Percentiles rank a stretch among this genome's conserved stretches.
These are phyloP conservation scores for Entomobrya proxima DNA, from an alignment of 2,888 invertebrate genomes.

Conservation along the genomic window DNA sequence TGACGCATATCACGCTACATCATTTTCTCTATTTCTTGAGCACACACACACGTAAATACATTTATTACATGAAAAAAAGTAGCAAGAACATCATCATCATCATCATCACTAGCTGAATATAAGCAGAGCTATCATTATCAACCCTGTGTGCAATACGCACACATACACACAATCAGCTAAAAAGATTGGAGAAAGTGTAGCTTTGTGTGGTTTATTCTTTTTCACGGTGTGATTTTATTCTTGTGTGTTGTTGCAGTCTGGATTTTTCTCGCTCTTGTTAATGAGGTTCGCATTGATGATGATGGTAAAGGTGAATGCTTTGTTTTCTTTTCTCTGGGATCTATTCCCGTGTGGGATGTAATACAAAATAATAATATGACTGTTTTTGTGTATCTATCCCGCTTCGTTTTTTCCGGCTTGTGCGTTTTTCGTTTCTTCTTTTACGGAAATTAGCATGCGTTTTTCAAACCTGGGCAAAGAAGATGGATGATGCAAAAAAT, in stretches of 20 bases:
- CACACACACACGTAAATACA: conserved; percentile 18
- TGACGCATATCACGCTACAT: conserved; percentile 38
- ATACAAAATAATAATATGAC: conserved; percentile 1
- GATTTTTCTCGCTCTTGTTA: not conserved
- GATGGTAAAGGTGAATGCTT: not conserved
- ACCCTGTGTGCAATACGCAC: not conserved
- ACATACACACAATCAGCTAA: not conserved
- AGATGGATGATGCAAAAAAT: conserved; percentile 20
- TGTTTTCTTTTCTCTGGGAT: not conserved
- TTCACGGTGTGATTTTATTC: conserved; percentile 19
- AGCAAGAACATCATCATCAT: not conserved
- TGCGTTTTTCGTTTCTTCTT: not conserved
- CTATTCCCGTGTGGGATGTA: not conserved
- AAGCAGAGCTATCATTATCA: not conserved
- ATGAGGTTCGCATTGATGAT: not conserved
- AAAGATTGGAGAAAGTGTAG: not conserved
- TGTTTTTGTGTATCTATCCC: not conserved
- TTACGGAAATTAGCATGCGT: conserved; percentile 41
- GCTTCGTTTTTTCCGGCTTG: not conserved
- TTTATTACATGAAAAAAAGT: conserved; percentile 28
- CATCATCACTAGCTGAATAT: not conserved
- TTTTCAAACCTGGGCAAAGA: conserved; percentile 29
- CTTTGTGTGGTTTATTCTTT: not conserved
- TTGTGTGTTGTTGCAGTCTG: not conserved
- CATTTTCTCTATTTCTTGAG: not conserved